These are phyloP conservation scores for Crematogaster levior DNA, from an alignment of 2,888 invertebrate species.

Conservation along the genomic window DNA sequence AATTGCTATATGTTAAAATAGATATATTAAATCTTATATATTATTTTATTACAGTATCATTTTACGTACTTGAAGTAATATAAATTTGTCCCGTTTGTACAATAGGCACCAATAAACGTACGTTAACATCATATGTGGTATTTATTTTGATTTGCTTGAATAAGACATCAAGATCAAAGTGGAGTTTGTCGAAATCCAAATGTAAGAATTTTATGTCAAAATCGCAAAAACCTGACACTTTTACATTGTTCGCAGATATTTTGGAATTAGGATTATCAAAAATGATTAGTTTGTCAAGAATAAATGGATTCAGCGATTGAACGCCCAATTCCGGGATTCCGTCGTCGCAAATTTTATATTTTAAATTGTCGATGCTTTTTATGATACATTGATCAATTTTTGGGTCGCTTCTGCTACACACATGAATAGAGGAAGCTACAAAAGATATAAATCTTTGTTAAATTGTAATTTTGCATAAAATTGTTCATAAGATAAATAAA, in stretches of 20 bases:
- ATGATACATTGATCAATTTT: slow-evolving; percentile 78
- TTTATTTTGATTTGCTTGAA: slow-evolving; percentile 70
- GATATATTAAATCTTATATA: not conserved
- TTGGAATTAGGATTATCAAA: slow-evolving; percentile 73
- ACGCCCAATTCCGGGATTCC: slow-evolving; percentile 82
- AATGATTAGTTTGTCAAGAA: slow-evolving; percentile 72
- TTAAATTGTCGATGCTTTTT: slow-evolving; percentile 73
- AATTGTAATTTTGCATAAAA: not conserved
- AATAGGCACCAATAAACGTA: slow-evolving; percentile 79
- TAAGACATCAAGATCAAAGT: slow-evolving; percentile 60
- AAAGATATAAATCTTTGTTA: slow-evolving; percentile 1
- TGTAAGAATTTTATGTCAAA: slow-evolving; percentile 70
- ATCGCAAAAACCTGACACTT: slow-evolving; percentile 71
- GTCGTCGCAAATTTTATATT: slow-evolving; percentile 56
- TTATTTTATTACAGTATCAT: not conserved
- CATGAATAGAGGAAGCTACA: slow-evolving; percentile 74
- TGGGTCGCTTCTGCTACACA: slow-evolving; percentile 80
- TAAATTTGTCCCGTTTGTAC: slow-evolving; percentile 76
- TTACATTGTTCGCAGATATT: slow-evolving; percentile 73
- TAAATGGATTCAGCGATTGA: slow-evolving; percentile 79
- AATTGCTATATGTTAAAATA: not conserved
- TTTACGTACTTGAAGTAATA: slow-evolving; percentile 73
- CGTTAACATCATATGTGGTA: slow-evolving; percentile 78
- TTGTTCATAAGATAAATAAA: not conserved
- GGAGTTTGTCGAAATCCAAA: slow-evolving; percentile 70